phyloP scores from a whole-genome alignment of 2,113 vertebrate genomes.

The Rhinoderma darwinii region DNA sequence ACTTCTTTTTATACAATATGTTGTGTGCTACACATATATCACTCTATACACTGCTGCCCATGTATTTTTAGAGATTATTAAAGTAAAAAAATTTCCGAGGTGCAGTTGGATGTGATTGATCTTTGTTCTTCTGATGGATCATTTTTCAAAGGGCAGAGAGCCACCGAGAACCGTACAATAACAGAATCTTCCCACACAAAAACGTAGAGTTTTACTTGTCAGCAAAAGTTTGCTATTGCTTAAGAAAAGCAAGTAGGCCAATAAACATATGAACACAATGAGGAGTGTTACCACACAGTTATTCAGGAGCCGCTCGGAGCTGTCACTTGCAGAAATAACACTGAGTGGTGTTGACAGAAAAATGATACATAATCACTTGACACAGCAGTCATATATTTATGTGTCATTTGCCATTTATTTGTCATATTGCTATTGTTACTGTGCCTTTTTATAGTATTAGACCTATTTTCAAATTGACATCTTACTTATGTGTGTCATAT shows the following conservation, averaged over 20 bases:
- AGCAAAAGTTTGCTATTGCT: background rate
- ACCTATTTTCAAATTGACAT: background rate
- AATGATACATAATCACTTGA: constrained; percentile 1
- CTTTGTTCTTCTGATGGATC: no score
- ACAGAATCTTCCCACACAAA: background rate
- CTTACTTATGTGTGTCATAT: background rate
- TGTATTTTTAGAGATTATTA: no score
- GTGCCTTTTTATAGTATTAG: background rate
- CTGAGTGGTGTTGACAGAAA: background rate
- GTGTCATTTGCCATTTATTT: constrained; percentile 12
- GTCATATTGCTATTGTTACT: background rate
- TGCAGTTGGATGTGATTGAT: no score
- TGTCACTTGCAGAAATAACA: background rate
- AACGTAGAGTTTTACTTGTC: no score
- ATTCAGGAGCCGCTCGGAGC: background rate
- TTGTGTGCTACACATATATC: no score
- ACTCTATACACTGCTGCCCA: no score
- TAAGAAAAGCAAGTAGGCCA: background rate
- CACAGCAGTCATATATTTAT: background rate
- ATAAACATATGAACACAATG: background rate
- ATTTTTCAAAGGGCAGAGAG: no score
- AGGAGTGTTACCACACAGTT: background rate
- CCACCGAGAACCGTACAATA: background rate
- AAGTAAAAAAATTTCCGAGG: no score
- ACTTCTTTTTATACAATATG: no score